Conservation (phyloP, 2,888 invertebrate species). For the Cantharis rufa region DNA sequence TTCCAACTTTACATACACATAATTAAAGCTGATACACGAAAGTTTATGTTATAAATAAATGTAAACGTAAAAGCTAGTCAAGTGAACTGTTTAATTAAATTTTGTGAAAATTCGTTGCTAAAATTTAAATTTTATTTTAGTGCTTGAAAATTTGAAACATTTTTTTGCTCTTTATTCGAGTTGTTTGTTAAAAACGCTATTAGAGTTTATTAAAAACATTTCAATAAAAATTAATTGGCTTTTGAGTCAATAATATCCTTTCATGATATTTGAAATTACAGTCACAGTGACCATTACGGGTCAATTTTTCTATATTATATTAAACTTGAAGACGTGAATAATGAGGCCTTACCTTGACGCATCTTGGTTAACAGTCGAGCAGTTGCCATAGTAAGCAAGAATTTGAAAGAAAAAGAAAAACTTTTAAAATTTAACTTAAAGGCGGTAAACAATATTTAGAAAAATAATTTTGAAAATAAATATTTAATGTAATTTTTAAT, state of each 20-base stretch:
- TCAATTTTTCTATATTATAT: no score
- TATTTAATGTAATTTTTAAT: no score
- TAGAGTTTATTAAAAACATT: neutral
- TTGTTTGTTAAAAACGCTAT: neutral
- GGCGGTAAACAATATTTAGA: no score
- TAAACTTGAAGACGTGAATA: no score
- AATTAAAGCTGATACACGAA: neutral
- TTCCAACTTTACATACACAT: neutral
- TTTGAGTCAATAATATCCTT: neutral
- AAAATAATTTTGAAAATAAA: no score
- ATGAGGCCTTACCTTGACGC: no score
- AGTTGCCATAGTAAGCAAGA: no score
- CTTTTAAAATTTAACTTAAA: no score
- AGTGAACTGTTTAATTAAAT: neutral
- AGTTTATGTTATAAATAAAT: neutral
- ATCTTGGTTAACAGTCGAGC: no score
- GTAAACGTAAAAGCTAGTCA: neutral
- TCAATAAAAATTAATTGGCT: neutral
- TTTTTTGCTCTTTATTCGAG: neutral
- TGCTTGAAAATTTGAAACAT: neutral
- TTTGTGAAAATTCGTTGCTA: neutral
- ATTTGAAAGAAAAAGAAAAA: no score
- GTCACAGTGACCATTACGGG: no score
- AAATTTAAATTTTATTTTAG: neutral
- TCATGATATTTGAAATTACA: no score